Percentiles rank a stretch among this genome's conserved stretches.
Conservation (phyloP, 2,888 invertebrate genomes). For the Carabus problematicus region DNA sequence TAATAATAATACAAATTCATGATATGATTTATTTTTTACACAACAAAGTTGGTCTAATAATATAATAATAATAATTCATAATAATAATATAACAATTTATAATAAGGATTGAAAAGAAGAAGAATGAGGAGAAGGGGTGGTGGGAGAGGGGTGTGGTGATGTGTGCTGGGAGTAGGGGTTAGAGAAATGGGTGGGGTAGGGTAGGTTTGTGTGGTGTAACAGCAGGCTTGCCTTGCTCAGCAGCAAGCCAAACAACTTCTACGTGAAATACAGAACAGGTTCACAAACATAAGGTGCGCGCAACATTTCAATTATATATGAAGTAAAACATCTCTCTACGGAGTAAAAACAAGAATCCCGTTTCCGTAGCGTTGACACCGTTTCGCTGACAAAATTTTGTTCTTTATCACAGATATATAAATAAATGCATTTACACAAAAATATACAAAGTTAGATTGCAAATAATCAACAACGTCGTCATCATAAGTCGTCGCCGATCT, state of each 20-base stretch:
- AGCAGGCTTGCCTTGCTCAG: no score
- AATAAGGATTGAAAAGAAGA: conserved; percentile 55
- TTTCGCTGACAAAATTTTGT: conserved; percentile 54
- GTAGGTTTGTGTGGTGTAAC: conserved; percentile 15
- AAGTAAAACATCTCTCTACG: background rate
- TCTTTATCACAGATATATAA: conserved; percentile 62
- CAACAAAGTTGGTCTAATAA: conserved; percentile 55
- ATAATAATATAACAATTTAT: conserved; percentile 49
- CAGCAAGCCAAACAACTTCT: conserved; percentile 38
- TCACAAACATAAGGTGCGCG: conserved; percentile 52
- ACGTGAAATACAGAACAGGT: conserved; percentile 50
- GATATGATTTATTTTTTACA: conserved; percentile 60
- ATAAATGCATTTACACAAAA: conserved; percentile 61
- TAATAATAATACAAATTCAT: conserved; percentile 57
- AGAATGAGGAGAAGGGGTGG: conserved; percentile 31
- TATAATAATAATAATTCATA: conserved; percentile 48
- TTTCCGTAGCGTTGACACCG: conserved; percentile 51
- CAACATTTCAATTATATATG: conserved; percentile 45
- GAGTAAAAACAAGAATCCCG: conserved; percentile 48
- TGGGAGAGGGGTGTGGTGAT: background rate
- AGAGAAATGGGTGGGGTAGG: background rate
- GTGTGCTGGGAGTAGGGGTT: conserved; percentile 1
- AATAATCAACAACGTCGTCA: conserved; percentile 47
- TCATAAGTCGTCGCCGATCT: conserved; percentile 1
- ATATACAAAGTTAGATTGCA: conserved; percentile 57